These are phyloP conservation scores for Pseudococcus jackbeardsleyi DNA, from an alignment of 2,888 invertebrate genomes.

Conservation along the genomic window DNA sequence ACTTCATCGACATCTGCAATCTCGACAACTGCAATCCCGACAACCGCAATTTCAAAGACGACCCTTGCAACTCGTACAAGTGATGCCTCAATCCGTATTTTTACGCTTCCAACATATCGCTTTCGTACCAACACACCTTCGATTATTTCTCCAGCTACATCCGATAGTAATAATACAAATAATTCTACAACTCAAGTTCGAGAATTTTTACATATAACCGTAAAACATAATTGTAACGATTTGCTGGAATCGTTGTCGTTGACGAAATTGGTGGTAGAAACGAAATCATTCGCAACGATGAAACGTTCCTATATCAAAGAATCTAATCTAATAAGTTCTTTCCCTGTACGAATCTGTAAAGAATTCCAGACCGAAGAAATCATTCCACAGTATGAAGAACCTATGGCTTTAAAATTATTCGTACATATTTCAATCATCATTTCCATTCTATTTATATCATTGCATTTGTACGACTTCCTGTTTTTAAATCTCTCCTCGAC, in stretches of 20 bases:
- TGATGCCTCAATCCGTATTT: too few species aligned
- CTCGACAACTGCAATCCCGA: neutral
- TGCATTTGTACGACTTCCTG: constrained; percentile 71
- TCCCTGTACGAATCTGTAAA: constrained; percentile 16
- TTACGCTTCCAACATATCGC: too few species aligned
- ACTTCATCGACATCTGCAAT: neutral
- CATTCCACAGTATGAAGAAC: neutral
- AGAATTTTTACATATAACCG: neutral
- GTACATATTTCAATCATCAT: constrained; percentile 71
- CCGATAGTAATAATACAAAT: neutral
- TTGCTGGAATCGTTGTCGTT: neutral
- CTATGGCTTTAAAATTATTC: constrained; percentile 66
- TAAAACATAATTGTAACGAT: neutral
- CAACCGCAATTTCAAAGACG: neutral
- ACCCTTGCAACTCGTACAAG: too few species aligned
- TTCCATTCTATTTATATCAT: constrained; percentile 71
- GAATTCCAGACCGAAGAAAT: neutral
- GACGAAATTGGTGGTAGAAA: neutral
- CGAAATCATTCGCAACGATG: neutral
- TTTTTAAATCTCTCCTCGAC: constrained; percentile 71
- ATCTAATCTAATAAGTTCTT: neutral
- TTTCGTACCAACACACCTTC: too few species aligned
- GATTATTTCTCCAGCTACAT: neutral
- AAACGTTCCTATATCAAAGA: neutral
- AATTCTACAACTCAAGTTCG: neutral